Evolutionary conservation across 2,797 vertebrate genomes (phyloP), one percentile per base, ranked within the genome.

Genomic region (Crenuchus spilurus): DNA sequence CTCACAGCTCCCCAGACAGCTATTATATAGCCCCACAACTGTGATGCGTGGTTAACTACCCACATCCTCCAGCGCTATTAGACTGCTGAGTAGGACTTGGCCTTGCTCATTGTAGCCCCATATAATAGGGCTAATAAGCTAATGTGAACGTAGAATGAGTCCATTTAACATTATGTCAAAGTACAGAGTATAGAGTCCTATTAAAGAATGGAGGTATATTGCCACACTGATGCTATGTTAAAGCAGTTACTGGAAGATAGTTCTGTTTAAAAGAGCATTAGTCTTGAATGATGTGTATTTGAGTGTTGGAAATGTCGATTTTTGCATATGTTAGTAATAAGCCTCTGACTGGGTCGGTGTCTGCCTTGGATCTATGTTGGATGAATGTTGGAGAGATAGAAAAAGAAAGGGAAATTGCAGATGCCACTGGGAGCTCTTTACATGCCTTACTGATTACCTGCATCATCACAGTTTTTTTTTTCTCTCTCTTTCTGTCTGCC

Each of bases 401-500:
- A 31, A 35, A 14, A 18, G 18, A 11, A 26, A 63, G 48, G 11
- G 48, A 55, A 13, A 42, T 55, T 26, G 13, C 26, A 33, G 41
- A 13, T 42, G 18, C 28, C 30, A 37, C 30, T 28, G 11, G 20
- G 30, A 74, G 39, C 28, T 52, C 33, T 41, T 58, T 39, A 20
- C 37, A 42, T 64, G 37, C 46, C 57, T 24, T n/a, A 16, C n/a
- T 67, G 61, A 60, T 65, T 61, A 72, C 26, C 26, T 72, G 52
- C 69, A 3, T 72, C 75, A 72, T 71, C 35, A 57, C 13, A 3
- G 20, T 48, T 67, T 26, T 22, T 1, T 70, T 37, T 18, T 37
- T 74, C 3, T 16, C 35, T 22, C n/a, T 20, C 62, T 54, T 58
- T 73, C 57, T 76, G 54, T 54, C n/a, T 68, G 6, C n/a, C 46